These are phyloP conservation scores for Ceyx cyanopectus DNA, from an alignment of 2,113 vertebrate species.

Conservation along the genomic window DNA sequence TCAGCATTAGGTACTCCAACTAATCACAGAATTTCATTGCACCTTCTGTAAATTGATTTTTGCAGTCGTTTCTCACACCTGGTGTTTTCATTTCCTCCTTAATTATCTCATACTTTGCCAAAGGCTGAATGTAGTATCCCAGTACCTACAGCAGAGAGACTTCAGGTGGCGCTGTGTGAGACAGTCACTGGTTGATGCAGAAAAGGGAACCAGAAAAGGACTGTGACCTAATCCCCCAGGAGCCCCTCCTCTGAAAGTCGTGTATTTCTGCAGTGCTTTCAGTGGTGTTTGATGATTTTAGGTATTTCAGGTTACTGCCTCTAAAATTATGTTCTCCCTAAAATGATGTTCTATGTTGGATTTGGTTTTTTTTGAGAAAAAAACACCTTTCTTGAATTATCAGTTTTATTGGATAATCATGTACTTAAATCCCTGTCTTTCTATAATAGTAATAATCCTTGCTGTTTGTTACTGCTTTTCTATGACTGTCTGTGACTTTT, in stretches of 20 bases:
- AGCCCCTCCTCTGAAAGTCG: neutral
- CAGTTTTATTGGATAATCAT: neutral
- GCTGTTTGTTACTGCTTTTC: neutral
- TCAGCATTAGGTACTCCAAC: neutral
- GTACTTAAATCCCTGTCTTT: neutral
- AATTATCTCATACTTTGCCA: neutral
- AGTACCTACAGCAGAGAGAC: neutral
- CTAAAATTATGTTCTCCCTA: neutral
- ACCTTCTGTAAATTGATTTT: neutral
- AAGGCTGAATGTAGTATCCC: neutral
- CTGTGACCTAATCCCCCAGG: neutral
- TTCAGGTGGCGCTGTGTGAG: neutral
- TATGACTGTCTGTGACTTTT: neutral
- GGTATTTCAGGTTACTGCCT: neutral
- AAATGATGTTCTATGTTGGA: neutral
- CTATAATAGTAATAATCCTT: neutral
- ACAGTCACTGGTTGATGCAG: neutral
- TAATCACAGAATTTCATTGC: neutral
- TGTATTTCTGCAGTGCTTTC: neutral
- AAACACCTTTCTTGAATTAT: neutral
- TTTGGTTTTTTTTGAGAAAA: neutral
- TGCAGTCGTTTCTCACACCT: neutral
- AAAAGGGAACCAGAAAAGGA: neutral
- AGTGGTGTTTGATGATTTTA: neutral
- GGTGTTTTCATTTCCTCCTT: neutral